Conservation (phyloP, 2,888 invertebrate species). For the Ashinkailepas kermadecensis region DNA sequence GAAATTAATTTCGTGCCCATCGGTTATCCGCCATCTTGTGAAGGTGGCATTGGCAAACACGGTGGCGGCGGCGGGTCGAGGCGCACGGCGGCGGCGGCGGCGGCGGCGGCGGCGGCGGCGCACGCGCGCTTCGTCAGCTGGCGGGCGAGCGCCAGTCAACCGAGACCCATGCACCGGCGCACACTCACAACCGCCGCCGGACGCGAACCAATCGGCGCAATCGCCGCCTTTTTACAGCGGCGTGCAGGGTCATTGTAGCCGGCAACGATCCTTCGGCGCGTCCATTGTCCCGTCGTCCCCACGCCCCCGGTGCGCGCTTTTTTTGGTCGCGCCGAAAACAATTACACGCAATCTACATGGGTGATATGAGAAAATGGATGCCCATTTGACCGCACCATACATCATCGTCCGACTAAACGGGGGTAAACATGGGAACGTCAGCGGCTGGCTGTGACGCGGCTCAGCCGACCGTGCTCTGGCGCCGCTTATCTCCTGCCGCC, state of each 20-base stretch:
- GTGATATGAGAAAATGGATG: slow-evolving; percentile 22
- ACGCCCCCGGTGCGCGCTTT: neutral
- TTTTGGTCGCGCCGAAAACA: slow-evolving; percentile 21
- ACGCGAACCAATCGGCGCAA: slow-evolving; percentile 5
- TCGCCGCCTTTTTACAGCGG: neutral
- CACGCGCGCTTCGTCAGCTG: too few species aligned
- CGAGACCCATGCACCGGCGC: neutral
- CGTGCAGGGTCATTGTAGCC: neutral
- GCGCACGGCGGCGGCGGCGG: too few species aligned
- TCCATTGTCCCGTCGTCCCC: slow-evolving; percentile 20
- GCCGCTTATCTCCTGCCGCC: slow-evolving; percentile 11
- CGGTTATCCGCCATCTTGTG: slow-evolving; percentile 19
- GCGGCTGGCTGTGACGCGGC: slow-evolving; percentile 9
- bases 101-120: too few species aligned
- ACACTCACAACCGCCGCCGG: neutral
- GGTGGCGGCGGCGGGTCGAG: neutral
- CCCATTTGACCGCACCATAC: slow-evolving; percentile 23
- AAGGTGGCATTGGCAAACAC: slow-evolving; percentile 15
- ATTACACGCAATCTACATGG: slow-evolving; percentile 22
- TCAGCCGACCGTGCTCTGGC: neutral
- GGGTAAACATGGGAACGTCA: slow-evolving; percentile 15
- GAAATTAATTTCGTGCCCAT: slow-evolving; percentile 21
- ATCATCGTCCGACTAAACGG: slow-evolving; percentile 15
- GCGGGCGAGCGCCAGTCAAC: too few species aligned
- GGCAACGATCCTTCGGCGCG: neutral